Evolutionary conservation across 2,113 vertebrate species (phyloP), one percentile per base, ranked within the genome.

Genomic region (Indri indri): DNA sequence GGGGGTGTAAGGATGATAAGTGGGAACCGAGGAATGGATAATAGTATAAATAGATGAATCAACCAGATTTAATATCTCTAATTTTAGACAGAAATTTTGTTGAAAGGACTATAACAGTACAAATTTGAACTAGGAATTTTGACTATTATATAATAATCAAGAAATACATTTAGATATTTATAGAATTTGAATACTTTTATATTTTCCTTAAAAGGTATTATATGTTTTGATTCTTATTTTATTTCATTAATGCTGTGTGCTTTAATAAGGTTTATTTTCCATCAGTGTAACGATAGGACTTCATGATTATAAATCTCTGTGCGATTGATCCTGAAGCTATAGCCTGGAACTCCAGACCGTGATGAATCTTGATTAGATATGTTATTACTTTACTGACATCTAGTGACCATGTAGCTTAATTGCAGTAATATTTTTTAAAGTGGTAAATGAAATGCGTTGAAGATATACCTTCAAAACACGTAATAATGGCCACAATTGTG

Each of bases 361-460:
- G 8, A 5, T 27, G 57, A 87, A 70, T 81, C 32, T 57, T 83
- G 1, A 63, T 50, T 63, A 54, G 87, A 9, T 89, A 61, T 6
- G 22, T 91, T 81, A 70, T 92, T 81, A 91, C 65, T 94, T 93
- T 52, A 85, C 86, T 96, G 95, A 88, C 95, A 92, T 95, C 86
- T 97, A 71, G 70, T 95, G 89, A 93, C 57, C 25, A 52, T 47
- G 1, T 16, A 57, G 70, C 40, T 96, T 95, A 94, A 97, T 96
- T 94, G 70, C 81, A 97, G 71, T 50, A 61, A 68, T 92, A 76
- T 85, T 40, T 92, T 63, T 84, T 45, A 50, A 5, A 32, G 2
- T n/a, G 7, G 7, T 32, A 66, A 81, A 45, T 50, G 16, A 80
- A 88, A 34, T 6, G 3, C 54, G 37, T 83, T 87, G 45, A 80